Base-by-base conservation (phyloP, 1,140 invertebrate species). In the Atta colombica region DNA sequence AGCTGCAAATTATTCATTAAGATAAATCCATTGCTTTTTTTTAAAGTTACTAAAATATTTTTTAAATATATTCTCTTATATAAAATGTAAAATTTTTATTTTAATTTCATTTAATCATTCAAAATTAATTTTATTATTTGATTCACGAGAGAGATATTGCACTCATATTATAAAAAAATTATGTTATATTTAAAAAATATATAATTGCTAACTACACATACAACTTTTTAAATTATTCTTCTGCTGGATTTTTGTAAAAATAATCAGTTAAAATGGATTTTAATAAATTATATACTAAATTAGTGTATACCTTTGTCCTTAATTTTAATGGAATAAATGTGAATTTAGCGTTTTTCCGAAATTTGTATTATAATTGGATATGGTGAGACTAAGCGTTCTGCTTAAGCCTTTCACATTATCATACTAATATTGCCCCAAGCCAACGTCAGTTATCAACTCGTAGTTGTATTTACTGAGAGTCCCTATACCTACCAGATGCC, bases 361-460 rank as follows among this genome's bases (percentile, higher is more conserved):
- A 84, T 84, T 74, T 84, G 49, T 84, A 49, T 51, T 18, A 3
- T 49, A 61, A 74, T 84, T 74, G 39, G 4, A 82, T 61, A 35
- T 21, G 28, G 4, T 61, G 63, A 75, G 39, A 74, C 58, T 61
- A 49, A n/a, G 25, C n/a, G 2, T 16, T 16, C 28, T 7, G 18
- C 7, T 51, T 63, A 74, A 84, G 69, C 45, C 14, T 45, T 35
- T 75, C 8, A 25, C 69, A 84, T 84, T 84, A 84, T 75, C 80
- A 84, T 75, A 75, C 55, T 75, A 84, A 84, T 75, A 84, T 84
- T n/a, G 69, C 55, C 55, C 28, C 28, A 28, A 58, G 80, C 55
- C 49, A 28, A 51, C 39, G 69, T 61, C 28, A 74, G 69, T 75
- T 84, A 84, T 84, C 80, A 84, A 61, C 55, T 75, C 14, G 39